Conservation (phyloP, 1,140 invertebrate genomes). For the Drosophila bocqueti region DNA sequence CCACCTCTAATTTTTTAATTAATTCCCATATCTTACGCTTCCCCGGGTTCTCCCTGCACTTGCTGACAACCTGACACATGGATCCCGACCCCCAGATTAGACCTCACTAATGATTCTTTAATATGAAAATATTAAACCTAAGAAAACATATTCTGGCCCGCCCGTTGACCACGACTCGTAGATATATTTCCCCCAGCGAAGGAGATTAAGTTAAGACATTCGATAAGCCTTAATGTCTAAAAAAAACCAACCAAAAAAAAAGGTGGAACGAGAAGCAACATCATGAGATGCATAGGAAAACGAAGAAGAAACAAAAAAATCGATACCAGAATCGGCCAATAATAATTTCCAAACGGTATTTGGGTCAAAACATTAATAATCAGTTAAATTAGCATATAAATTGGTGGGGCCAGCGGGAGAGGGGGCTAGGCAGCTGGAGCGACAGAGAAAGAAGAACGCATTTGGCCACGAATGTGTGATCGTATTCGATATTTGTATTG, state of each 20-base stretch:
- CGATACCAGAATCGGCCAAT: conserved; percentile 77
- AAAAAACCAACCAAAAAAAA: conserved; percentile 17
- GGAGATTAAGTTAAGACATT: conserved; percentile 54
- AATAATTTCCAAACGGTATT: conserved; percentile 80
- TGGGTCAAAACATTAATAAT: conserved; percentile 85
- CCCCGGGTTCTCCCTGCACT: conserved; percentile 31
- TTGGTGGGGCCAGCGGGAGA: conserved; percentile 61
- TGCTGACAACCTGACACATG: conserved; percentile 57
- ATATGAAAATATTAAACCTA: conserved; percentile 55
- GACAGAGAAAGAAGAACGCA: conserved; percentile 20
- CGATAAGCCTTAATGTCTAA: conserved; percentile 45
- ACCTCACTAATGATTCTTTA: conserved; percentile 51
- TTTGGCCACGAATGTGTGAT: conserved; percentile 49
- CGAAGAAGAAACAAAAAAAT: conserved; percentile 57
- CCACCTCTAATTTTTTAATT: conserved; percentile 34
- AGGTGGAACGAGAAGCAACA: conserved; percentile 4
- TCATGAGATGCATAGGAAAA: conserved; percentile 39
- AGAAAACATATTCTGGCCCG: conserved; percentile 22
- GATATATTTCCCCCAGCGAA: conserved; percentile 37
- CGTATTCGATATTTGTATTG: conserved; percentile 48
- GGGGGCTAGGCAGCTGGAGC: neutral
- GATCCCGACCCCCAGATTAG: conserved; percentile 38
- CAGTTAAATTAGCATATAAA: conserved; percentile 84
- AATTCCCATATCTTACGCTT: conserved; percentile 18
- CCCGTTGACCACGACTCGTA: conserved; percentile 29